Conservation (phyloP, 35 echinoderm and acorn worm genomes). For the Apostichopus parvimensis region DNA sequence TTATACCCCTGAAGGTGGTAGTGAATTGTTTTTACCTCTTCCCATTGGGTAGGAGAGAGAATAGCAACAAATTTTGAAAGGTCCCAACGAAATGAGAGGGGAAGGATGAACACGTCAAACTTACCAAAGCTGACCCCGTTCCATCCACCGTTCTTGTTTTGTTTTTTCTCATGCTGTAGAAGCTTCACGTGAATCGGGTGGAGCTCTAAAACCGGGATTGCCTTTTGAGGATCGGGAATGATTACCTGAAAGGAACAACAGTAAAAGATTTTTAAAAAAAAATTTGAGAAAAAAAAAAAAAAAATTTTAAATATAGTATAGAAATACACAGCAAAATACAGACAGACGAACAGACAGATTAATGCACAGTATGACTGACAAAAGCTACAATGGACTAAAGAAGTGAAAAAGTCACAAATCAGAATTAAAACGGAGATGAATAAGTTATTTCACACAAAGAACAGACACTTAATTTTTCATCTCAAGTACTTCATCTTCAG, state of each 20-base stretch:
- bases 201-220: slow-evolving; percentile 76
- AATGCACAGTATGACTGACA: too few species aligned
- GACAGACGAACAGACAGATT: neutral
- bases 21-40: neutral
- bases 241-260: slow-evolving; percentile 72
- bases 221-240: slow-evolving; percentile 73
- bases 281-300: neutral
- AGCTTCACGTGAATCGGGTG: slow-evolving; percentile 89
- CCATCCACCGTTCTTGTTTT: slow-evolving; percentile 84
- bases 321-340: neutral
- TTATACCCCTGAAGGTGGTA: neutral
- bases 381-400: too few species aligned
- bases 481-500: too few species aligned
- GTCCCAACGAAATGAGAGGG: neutral
- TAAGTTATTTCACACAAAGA: too few species aligned
- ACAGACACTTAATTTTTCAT: too few species aligned
- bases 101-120: neutral
- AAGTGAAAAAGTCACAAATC: too few species aligned
- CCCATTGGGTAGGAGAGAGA: neutral
- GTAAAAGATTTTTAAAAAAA: neutral
- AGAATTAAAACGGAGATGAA: too few species aligned
- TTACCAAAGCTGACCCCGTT: slow-evolving; percentile 88
- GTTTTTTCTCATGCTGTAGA: slow-evolving; percentile 79
- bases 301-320: neutral
- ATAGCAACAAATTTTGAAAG: neutral